Conservation (phyloP, 2,888 invertebrate genomes). For the Therioaphis trifolii region DNA sequence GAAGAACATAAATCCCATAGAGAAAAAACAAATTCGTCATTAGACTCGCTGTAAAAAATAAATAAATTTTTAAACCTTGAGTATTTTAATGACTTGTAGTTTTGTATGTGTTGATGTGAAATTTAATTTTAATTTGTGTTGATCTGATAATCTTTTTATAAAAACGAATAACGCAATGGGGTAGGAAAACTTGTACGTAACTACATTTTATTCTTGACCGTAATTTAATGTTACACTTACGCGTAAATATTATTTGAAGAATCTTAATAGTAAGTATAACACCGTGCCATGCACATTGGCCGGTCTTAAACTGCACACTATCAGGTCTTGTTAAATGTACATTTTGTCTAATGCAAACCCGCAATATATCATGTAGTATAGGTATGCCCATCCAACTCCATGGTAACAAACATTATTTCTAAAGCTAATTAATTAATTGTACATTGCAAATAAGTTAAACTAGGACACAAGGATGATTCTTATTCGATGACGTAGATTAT, state of each 20-base stretch:
- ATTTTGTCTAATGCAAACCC: not conserved
- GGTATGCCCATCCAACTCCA: not conserved
- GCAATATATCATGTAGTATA: not conserved
- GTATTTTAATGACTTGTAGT: not conserved
- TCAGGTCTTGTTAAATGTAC: not conserved
- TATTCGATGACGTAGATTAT: not conserved
- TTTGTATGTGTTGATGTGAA: too few species aligned
- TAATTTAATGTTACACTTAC: too few species aligned
- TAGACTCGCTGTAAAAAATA: slow-evolving; percentile 48
- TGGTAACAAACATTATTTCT: slow-evolving; percentile 20
- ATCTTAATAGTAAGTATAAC: not conserved
- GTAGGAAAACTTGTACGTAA: too few species aligned
- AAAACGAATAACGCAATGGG: too few species aligned
- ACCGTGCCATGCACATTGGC: not conserved
- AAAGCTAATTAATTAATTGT: not conserved
- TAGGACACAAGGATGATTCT: not conserved
- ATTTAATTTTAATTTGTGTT: too few species aligned
- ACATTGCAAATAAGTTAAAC: not conserved
- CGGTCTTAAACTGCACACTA: not conserved
- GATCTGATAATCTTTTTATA: too few species aligned
- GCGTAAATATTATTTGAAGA: not conserved
- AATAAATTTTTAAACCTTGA: not conserved
- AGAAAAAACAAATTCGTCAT: slow-evolving; percentile 56
- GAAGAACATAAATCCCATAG: slow-evolving; percentile 45
- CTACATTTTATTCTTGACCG: too few species aligned